Conservation (phyloP, 2,888 invertebrate genomes). For the Steromphala cineraria region DNA sequence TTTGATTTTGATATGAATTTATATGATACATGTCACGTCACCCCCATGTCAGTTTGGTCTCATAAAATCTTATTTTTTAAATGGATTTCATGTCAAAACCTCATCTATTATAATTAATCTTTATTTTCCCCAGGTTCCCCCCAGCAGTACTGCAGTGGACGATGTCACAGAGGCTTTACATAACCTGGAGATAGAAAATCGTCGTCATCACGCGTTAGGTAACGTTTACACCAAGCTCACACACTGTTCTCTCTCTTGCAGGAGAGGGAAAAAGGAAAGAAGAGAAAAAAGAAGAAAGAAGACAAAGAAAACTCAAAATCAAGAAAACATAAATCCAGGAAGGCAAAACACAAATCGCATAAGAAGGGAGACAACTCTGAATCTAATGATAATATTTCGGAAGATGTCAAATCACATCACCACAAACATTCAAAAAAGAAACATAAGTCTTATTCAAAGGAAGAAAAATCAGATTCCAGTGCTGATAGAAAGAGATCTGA, state of each 20-base stretch:
- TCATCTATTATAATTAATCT: background rate
- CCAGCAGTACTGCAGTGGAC: constrained; percentile 12
- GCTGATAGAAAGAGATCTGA: background rate
- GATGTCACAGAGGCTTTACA: constrained; percentile 29
- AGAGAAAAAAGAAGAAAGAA: background rate
- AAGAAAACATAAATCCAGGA: background rate
- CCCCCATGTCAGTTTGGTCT: too few species aligned
- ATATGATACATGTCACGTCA: too few species aligned
- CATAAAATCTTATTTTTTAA: too few species aligned
- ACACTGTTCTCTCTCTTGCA: background rate
- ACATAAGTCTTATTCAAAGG: background rate
- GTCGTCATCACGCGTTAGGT: constrained; percentile 35
- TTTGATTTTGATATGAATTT: too few species aligned
- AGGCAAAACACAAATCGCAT: constrained; percentile 2
- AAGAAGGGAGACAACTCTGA: constrained; percentile 1
- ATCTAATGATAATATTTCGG: background rate
- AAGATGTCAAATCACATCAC: background rate
- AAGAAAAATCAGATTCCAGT: background rate
- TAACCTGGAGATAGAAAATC: constrained; percentile 29
- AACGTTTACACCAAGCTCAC: background rate
- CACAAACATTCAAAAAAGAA: constrained; percentile 16
- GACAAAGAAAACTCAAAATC: background rate
- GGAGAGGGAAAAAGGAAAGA: constrained; percentile 19
- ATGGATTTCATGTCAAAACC: too few species aligned
- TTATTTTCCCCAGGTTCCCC: background rate